Evolutionary conservation across 2,797 vertebrate genomes (phyloP), one percentile per base, ranked within the genome.

Genomic region (Falco rusticolus): DNA sequence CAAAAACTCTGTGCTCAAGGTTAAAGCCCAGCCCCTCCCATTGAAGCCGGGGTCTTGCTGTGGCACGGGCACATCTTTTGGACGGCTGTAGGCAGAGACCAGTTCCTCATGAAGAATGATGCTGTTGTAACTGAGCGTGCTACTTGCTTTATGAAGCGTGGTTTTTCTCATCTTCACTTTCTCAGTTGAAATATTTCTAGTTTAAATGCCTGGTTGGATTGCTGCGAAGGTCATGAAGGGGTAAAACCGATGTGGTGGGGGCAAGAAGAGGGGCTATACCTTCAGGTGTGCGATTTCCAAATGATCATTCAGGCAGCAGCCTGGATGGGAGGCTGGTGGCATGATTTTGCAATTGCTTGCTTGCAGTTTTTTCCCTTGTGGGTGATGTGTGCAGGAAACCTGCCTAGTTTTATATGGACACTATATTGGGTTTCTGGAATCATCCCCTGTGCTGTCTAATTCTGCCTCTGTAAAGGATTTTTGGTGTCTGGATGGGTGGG

Each of bases 331-430:
- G 59, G 65, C 86, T 76, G 88, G 80, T 22, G 8, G 82, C 12
- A 2, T 90, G 91, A 91, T 93, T 93, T 93, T 92, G 96, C 96
- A 93, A n/a, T 93, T 96, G 93, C 93, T 96, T 91, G 93, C 94
- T 94, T 96, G 96, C 96, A 94, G 94, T 76, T 95, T 94, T 91
- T 63, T 34, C 47, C 66, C 63, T 50, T 54, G 78, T 93, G 94
- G 92, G 65, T 80, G 68, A 50, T 89, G 84, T 3, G 86, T 89
- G 86, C 68, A 41, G 90, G 86, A 90, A 89, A 64, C 57, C 71
- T 60, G 75, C 74, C 85, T 87, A 13, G 63, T 91, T 88, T 87
- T 81, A 78, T 60, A 91, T 68, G 78, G 94, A 33, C 91, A 50
- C 90, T 88, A 74, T 94, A 90, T 60, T 66, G 61, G 43, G 57